phyloP scores from a whole-genome alignment of 2,888 invertebrate species.

The Mythimna albipuncta region DNA sequence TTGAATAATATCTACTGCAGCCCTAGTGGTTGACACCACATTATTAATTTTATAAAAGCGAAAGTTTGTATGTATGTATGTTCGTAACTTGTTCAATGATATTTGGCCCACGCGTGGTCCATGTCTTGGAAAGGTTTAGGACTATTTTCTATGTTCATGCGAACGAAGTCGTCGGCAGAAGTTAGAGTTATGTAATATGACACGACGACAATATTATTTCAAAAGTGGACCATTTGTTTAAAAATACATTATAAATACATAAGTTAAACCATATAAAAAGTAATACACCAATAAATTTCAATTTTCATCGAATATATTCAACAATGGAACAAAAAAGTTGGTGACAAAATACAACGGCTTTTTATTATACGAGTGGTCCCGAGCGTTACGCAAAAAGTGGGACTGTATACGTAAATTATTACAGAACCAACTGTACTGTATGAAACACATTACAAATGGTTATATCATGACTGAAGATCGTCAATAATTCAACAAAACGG shows the following conservation, averaged over 20 bases:
- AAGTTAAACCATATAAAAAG: slow-evolving; percentile 17
- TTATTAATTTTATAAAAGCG: no score
- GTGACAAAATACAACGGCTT: slow-evolving; percentile 55
- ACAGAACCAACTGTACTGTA: slow-evolving; percentile 52
- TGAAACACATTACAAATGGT: slow-evolving; percentile 61
- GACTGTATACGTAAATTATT: slow-evolving; percentile 57
- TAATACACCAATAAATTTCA: slow-evolving; percentile 40
- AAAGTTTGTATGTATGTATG: no score
- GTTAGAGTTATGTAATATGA: background rate
- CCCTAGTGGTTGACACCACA: no score
- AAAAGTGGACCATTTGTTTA: background rate
- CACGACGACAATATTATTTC: background rate
- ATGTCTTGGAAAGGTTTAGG: no score
- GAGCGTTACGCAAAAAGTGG: slow-evolving; percentile 30
- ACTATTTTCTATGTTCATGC: no score
- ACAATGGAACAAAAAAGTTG: slow-evolving; percentile 38
- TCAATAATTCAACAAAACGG: slow-evolving; percentile 73
- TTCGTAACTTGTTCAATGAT: no score
- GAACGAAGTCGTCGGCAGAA: no score
- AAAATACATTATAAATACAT: slow-evolving; percentile 1
- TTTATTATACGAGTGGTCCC: slow-evolving; percentile 36
- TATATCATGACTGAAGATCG: slow-evolving; percentile 59
- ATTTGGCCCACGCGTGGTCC: no score
- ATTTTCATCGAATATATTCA: slow-evolving; percentile 52
- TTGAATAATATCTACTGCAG: no score